Evolutionary conservation across 1,140 invertebrate species (phyloP).

Genomic region (Drosophila novamexicana): DNA sequence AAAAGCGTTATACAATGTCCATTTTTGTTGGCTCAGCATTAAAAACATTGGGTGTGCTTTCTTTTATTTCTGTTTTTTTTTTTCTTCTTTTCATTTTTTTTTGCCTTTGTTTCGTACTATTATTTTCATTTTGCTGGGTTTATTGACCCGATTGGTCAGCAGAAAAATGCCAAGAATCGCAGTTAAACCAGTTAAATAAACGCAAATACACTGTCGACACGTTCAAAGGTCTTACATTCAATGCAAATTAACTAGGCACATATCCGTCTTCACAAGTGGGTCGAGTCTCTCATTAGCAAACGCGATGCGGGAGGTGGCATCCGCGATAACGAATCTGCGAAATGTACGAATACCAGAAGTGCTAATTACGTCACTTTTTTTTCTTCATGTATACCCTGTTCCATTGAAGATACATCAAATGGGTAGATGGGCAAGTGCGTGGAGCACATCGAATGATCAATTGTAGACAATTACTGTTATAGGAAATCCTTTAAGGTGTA

Average conservation of each 20-base stretch:
- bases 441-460: no score
- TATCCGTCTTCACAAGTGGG: slow-evolving; percentile 46
- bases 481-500: no score
- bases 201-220: slow-evolving; percentile 14
- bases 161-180: slow-evolving; percentile 41
- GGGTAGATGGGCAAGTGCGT: not conserved
- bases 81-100: not conserved
- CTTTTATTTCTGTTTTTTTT: slow-evolving; percentile 13
- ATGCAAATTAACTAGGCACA: slow-evolving; percentile 53
- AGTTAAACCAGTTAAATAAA: slow-evolving; percentile 30
- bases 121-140: slow-evolving; percentile 28
- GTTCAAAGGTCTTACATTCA: slow-evolving; percentile 41
- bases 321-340: slow-evolving; percentile 21
- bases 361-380: slow-evolving; percentile 52
- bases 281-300: slow-evolving; percentile 40
- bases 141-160: slow-evolving; percentile 53
- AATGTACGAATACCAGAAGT: slow-evolving; percentile 34
- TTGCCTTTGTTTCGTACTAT: not conserved
- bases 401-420: not conserved
- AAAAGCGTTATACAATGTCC: slow-evolving; percentile 30
- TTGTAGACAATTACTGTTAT: no score
- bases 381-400: not conserved
- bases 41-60: slow-evolving; percentile 24
- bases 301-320: slow-evolving; percentile 29
- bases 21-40: slow-evolving; percentile 28